phyloP scores from a whole-genome alignment of 2,797 vertebrate species.

The Hemibagrus guttatus region DNA sequence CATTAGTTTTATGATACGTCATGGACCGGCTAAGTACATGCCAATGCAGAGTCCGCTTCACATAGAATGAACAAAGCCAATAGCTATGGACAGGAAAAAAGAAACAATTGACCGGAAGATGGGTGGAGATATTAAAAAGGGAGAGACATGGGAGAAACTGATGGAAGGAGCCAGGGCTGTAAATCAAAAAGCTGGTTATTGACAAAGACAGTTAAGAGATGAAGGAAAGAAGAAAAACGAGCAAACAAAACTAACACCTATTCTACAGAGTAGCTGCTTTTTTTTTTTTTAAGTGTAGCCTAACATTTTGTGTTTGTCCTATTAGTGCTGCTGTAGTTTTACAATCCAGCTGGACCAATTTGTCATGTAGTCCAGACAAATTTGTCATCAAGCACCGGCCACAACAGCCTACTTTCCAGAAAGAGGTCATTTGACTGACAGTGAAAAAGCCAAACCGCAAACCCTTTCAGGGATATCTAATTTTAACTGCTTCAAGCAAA shows the following conservation, averaged over 20 bases:
- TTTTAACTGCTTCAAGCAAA: not conserved
- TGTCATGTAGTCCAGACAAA: not conserved
- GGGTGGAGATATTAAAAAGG: not conserved
- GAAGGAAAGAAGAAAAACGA: not conserved
- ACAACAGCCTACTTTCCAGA: not conserved
- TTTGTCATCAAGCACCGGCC: not conserved
- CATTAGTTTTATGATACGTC: conserved; percentile 32
- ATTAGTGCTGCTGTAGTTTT: not conserved
- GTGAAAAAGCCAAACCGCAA: not conserved
- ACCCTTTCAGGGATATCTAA: not conserved
- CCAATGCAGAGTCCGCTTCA: conserved; percentile 14
- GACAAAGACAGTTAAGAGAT: not conserved
- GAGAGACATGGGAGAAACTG: not conserved
- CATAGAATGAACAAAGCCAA: not conserved
- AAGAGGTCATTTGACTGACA: not conserved
- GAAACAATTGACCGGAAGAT: not conserved
- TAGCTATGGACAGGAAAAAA: not conserved
- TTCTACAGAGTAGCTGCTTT: not conserved
- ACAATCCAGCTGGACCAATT: not conserved
- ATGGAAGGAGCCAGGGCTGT: not conserved
- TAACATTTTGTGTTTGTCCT: not conserved
- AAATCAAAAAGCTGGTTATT: conserved; percentile 5
- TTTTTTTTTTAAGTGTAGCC: not conserved
- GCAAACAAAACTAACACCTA: not conserved
- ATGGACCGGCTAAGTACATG: conserved; percentile 29